A percentile compares a stretch with the other conserved stretches of the same genome.
Evolutionary conservation across 1,140 invertebrate genomes (phyloP).

Genomic region (Hycleus phaleratus): DNA sequence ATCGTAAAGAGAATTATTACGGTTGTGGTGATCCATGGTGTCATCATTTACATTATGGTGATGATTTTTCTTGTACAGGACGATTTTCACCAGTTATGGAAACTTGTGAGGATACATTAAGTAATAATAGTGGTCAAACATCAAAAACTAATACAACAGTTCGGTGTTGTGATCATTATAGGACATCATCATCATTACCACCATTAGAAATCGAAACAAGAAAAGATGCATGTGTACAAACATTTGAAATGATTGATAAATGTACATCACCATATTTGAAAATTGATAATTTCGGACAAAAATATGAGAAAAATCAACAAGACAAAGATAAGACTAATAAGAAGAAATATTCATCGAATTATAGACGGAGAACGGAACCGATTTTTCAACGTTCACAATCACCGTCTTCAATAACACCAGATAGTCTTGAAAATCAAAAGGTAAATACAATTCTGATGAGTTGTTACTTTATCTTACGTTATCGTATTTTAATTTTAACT

Average conservation of each 20-base stretch:
- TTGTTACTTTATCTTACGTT: conserved; percentile 2
- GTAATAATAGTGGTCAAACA: conserved; percentile 9
- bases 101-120: conserved; percentile 35
- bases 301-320: neutral
- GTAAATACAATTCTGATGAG: conserved; percentile 3
- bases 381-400: conserved; percentile 24
- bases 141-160: conserved; percentile 30
- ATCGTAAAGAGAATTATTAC: conserved; percentile 26
- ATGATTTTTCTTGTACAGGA: conserved; percentile 25
- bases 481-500: neutral
- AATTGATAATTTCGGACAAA: conserved; percentile 12
- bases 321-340: neutral
- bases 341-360: conserved; percentile 15
- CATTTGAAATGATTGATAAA: conserved; percentile 44
- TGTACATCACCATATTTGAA: conserved; percentile 35
- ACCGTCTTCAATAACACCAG: conserved; percentile 29
- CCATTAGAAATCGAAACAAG: conserved; percentile 26
- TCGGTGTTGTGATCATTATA: conserved; percentile 8
- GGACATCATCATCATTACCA: conserved; percentile 8
- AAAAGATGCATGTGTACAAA: conserved; percentile 49
- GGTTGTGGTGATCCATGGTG: conserved; percentile 40
- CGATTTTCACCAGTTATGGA: conserved; percentile 43
- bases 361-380: conserved; percentile 24
- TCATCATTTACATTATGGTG: conserved; percentile 33
- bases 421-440: conserved; percentile 28